A percentile compares a stretch with the other conserved stretches of the same genome.
Conservation (phyloP, 2,797 vertebrate genomes). For the Phyllotis vaccarum region DNA sequence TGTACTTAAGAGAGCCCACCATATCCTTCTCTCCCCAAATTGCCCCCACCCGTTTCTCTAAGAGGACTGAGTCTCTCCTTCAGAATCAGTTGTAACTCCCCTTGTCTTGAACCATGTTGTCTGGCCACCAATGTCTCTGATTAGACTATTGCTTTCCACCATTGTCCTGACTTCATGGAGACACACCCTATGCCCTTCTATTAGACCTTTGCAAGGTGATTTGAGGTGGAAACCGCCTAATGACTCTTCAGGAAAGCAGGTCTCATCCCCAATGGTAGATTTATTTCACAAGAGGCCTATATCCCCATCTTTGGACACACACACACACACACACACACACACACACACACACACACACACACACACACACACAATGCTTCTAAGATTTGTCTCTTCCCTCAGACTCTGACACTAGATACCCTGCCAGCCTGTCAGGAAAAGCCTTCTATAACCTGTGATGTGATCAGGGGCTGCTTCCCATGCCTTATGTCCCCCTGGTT, state of each 20-base stretch:
- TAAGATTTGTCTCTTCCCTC: background rate
- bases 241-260: background rate
- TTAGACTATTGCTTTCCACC: background rate
- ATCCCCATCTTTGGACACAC: background rate
- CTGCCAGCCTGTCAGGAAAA: background rate
- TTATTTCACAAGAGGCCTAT: background rate
- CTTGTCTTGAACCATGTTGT: background rate
- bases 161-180: too few species aligned
- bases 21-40: background rate
- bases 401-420: background rate
- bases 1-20: background rate
- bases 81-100: background rate
- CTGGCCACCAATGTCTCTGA: background rate
- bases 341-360: too few species aligned
- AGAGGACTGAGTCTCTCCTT: background rate
- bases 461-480: background rate
- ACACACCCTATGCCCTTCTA: background rate
- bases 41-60: background rate
- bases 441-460: background rate
- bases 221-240: background rate
- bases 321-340: too few species aligned
- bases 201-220: background rate
- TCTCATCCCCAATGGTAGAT: background rate
- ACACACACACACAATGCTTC: background rate
- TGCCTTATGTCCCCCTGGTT: accelerated